phyloP scores from a whole-genome alignment of 2,113 vertebrate genomes.

The Xiphophorus hellerii region DNA sequence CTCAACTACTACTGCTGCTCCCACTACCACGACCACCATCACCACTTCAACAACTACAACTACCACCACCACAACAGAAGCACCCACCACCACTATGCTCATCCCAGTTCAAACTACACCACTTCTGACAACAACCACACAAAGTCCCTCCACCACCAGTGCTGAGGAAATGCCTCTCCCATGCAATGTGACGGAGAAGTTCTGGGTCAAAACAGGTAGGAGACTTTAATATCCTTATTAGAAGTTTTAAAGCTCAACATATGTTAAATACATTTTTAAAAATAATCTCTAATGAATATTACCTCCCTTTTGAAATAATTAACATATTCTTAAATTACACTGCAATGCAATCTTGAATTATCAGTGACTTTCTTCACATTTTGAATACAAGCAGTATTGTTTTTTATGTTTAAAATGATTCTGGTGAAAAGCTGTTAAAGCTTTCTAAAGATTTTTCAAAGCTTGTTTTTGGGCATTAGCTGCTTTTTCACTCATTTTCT shows the following conservation, averaged over 20 bases:
- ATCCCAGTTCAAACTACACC: slow-evolving; percentile 39
- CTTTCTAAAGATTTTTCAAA: too few species aligned
- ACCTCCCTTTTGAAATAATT: neutral
- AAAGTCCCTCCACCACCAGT: slow-evolving; percentile 68
- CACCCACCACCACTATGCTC: slow-evolving; percentile 50
- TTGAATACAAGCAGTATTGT: too few species aligned
- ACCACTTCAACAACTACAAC: slow-evolving; percentile 77
- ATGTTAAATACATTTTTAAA: neutral
- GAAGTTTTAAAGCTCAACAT: neutral
- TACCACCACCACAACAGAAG: slow-evolving; percentile 72
- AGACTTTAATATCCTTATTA: neutral
- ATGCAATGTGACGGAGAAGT: slow-evolving; percentile 89
- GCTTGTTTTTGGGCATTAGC: too few species aligned
- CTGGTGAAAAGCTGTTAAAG: too few species aligned
- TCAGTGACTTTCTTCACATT: too few species aligned
- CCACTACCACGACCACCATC: slow-evolving; percentile 79
- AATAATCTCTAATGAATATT: too few species aligned
- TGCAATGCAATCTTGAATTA: neutral
- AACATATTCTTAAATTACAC: neutral
- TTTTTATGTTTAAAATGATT: neutral
- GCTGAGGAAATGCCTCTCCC: slow-evolving; percentile 80
- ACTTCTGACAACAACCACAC: slow-evolving; percentile 46
- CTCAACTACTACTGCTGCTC: slow-evolving; percentile 34
- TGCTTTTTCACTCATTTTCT: too few species aligned
- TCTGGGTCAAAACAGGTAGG: slow-evolving; percentile 88